A percentile compares a stretch with the other conserved stretches of the same genome.
Conservation (phyloP, 2,888 invertebrate species). For the Eudasyphora cyanicolor region DNA sequence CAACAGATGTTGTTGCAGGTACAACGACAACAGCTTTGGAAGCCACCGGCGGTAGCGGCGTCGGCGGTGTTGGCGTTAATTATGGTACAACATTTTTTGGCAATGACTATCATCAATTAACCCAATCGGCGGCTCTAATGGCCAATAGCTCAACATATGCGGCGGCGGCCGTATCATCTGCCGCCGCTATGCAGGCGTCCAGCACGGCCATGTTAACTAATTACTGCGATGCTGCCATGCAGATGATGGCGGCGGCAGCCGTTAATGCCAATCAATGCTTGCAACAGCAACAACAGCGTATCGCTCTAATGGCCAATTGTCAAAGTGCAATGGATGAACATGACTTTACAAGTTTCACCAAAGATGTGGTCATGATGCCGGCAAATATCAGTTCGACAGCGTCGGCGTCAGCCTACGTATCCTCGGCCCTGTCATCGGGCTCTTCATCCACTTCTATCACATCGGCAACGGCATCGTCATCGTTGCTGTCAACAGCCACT, state of each 20-base stretch:
- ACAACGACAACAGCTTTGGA: slow-evolving; percentile 22
- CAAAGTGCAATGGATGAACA: slow-evolving; percentile 62
- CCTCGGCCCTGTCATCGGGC: slow-evolving; percentile 68
- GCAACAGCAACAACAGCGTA: slow-evolving; percentile 77
- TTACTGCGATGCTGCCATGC: slow-evolving; percentile 80
- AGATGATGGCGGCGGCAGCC: slow-evolving; percentile 79
- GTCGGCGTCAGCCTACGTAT: slow-evolving; percentile 66
- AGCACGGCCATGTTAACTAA: slow-evolving; percentile 77
- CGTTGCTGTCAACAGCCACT: slow-evolving; percentile 59
- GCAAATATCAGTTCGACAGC: too few species aligned
- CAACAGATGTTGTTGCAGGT: slow-evolving; percentile 44
- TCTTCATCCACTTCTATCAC: slow-evolving; percentile 72
- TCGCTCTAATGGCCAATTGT: slow-evolving; percentile 71
- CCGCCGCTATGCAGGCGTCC: slow-evolving; percentile 66
- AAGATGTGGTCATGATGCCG: slow-evolving; percentile 47
- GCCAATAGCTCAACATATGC: slow-evolving; percentile 57
- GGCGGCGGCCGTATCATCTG: slow-evolving; percentile 59
- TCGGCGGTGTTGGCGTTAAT: slow-evolving; percentile 47
- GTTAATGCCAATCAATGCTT: slow-evolving; percentile 78
- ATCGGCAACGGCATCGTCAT: slow-evolving; percentile 62
- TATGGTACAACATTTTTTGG: slow-evolving; percentile 64
- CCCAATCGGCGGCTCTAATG: slow-evolving; percentile 57
- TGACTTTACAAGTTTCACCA: slow-evolving; percentile 59
- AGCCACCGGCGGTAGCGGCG: slow-evolving; percentile 37
- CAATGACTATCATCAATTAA: slow-evolving; percentile 63